phyloP scores from a whole-genome alignment of 1,140 invertebrate genomes.

The Sitodiplosis mosellana region DNA sequence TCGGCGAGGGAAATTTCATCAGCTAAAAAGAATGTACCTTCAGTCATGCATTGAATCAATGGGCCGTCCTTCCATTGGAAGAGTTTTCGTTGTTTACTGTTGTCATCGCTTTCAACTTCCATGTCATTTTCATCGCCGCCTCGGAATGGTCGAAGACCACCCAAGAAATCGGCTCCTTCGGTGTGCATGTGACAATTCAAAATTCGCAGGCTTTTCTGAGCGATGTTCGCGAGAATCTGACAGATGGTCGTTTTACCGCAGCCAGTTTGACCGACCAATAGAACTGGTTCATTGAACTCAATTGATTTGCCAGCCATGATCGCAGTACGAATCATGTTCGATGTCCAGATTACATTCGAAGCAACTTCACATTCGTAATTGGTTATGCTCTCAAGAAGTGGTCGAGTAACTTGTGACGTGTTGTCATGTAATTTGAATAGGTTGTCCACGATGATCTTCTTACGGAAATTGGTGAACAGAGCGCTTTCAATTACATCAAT shows the following conservation, averaged over 20 bases:
- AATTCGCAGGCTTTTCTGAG: conserved; percentile 43
- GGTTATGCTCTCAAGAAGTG: conserved; percentile 48
- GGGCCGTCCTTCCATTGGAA: conserved; percentile 99
- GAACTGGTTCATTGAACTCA: conserved; percentile 81
- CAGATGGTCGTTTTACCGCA: conserved; percentile 97
- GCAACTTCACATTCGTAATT: conserved; percentile 33
- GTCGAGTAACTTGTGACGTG: conserved; percentile 58
- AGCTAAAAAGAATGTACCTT: conserved; percentile 76
- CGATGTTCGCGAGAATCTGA: conserved; percentile 61
- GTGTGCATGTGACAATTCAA: conserved; percentile 99
- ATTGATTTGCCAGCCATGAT: conserved; percentile 83
- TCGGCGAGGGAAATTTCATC: conserved; percentile 99
- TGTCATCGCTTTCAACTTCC: neutral
- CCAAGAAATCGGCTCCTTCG: conserved; percentile 94
- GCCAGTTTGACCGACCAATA: conserved; percentile 95
- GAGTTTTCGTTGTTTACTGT: conserved; percentile 30
- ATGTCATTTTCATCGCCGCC: conserved; percentile 29
- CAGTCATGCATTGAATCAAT: conserved; percentile 75
- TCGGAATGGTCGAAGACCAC: conserved; percentile 80
- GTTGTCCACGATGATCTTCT: conserved; percentile 48
- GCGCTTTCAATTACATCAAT: conserved; percentile 54
- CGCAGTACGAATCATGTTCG: conserved; percentile 73
- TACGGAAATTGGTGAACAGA: conserved; percentile 70
- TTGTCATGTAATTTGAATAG: conserved; percentile 56
- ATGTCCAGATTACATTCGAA: conserved; percentile 84